A percentile compares a stretch with the other conserved stretches of the same genome.
These are phyloP conservation scores for Tragulus kanchil DNA, from an alignment of 2,113 vertebrate species.

Conservation along the genomic window DNA sequence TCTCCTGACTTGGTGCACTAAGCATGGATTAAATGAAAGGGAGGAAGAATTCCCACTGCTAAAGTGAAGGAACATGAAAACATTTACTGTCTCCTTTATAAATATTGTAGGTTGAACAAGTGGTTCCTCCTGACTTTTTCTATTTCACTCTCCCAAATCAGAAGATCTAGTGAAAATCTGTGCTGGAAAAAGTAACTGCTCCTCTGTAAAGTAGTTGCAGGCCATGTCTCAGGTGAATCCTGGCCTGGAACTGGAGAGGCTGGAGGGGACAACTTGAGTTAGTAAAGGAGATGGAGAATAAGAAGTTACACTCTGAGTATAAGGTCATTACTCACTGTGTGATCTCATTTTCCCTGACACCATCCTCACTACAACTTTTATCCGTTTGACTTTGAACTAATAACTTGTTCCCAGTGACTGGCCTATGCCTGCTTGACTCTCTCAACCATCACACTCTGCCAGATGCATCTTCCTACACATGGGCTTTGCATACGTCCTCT, in stretches of 20 bases:
- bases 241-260: neutral
- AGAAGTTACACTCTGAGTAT: fast-evolving
- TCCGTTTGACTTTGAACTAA: neutral
- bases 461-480: neutral
- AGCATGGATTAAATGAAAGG: neutral
- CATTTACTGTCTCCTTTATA: neutral
- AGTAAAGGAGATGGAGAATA: neutral
- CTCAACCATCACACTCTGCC: neutral
- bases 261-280: neutral
- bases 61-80: neutral
- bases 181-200: neutral
- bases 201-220: neutral
- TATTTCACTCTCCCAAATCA: neutral
- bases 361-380: neutral
- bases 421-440: neutral
- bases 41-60: neutral
- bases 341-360: neutral
- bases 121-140: neutral
- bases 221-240: neutral
- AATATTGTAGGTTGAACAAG: neutral
- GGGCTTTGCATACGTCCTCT: neutral
- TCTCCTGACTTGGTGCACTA: neutral
- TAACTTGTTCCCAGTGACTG: neutral
- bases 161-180: neutral
- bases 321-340: fast-evolving